These are phyloP conservation scores for Dipodomys spectabilis DNA, from an alignment of 2,113 vertebrate species.

Conservation along the genomic window DNA sequence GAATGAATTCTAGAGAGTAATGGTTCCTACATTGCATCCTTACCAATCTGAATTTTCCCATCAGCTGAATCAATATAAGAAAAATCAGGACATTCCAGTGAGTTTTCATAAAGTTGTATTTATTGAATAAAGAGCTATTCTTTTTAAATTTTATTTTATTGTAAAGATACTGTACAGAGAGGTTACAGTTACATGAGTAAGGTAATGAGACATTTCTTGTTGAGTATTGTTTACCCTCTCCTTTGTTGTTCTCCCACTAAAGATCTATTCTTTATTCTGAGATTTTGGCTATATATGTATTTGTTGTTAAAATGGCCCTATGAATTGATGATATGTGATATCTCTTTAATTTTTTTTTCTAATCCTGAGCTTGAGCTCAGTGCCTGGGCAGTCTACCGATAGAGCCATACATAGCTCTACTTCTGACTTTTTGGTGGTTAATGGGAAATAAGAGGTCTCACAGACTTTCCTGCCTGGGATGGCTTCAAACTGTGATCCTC, in stretches of 20 bases:
- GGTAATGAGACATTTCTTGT: no score
- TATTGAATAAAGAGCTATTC: conserved; percentile 30
- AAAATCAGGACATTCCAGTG: conserved; percentile 36
- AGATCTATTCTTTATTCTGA: conserved; percentile 46
- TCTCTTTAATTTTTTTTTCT: not conserved
- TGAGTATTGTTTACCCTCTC: no score
- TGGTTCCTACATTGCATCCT: conserved; percentile 14
- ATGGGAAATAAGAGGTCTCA: no score
- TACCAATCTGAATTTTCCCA: conserved; percentile 26
- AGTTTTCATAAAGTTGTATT: conserved; percentile 23
- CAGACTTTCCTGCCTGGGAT: no score
- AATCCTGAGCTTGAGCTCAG: no score
- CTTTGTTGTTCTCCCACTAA: not conserved
- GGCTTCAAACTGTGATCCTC: no score
- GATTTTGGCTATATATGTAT: not conserved
- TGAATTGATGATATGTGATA: not conserved
- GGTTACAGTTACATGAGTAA: no score
- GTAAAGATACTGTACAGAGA: no score
- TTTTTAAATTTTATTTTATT: not conserved
- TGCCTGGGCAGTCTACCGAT: no score
- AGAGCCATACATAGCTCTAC: no score
- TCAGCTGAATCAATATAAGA: conserved; percentile 37
- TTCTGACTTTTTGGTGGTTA: no score
- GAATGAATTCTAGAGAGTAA: not conserved
- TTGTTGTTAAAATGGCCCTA: conserved; percentile 2